phyloP scores from a whole-genome alignment of 2,888 invertebrate species.

The Patella ulyssiponensis region DNA sequence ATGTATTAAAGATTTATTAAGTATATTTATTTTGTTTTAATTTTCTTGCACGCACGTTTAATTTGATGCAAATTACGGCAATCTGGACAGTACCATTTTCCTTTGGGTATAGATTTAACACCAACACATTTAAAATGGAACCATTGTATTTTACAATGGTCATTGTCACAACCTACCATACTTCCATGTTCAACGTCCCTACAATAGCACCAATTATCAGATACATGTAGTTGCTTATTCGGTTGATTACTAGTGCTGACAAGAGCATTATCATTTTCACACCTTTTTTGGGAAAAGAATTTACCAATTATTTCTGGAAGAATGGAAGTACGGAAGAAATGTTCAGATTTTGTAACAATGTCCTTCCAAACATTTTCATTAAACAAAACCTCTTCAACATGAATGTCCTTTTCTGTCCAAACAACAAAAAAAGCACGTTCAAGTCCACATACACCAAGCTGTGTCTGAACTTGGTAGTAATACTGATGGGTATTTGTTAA shows the following conservation, averaged over 20 bases:
- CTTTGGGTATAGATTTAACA: conserved; percentile 30
- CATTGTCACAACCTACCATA: conserved; percentile 45
- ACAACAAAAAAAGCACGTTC: conserved; percentile 15
- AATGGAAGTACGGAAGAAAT: conserved; percentile 19
- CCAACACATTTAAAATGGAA: conserved; percentile 43
- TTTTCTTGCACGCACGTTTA: too few species aligned
- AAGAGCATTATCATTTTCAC: neutral
- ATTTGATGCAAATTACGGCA: conserved; percentile 27
- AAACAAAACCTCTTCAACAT: conserved; percentile 10
- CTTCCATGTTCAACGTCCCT: conserved; percentile 28
- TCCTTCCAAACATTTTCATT: conserved; percentile 12
- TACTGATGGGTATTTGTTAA: neutral
- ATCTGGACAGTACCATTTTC: conserved; percentile 40
- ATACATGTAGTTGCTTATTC: too few species aligned
- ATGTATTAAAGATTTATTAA: too few species aligned
- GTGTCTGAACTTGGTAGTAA: conserved; percentile 15
- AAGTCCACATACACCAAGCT: neutral
- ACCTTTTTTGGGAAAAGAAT: conserved; percentile 21
- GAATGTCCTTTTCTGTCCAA: conserved; percentile 2
- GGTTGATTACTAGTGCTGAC: too few species aligned
- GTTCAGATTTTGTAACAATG: conserved; percentile 12
- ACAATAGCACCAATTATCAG: conserved; percentile 30
- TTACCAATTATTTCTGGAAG: conserved; percentile 36
- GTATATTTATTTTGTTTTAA: too few species aligned
- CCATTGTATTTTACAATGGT: conserved; percentile 42